Evolutionary conservation across 2,113 vertebrate species (phyloP), one percentile per base, ranked within the genome.

Genomic region (Cyprinodon variegatus): DNA sequence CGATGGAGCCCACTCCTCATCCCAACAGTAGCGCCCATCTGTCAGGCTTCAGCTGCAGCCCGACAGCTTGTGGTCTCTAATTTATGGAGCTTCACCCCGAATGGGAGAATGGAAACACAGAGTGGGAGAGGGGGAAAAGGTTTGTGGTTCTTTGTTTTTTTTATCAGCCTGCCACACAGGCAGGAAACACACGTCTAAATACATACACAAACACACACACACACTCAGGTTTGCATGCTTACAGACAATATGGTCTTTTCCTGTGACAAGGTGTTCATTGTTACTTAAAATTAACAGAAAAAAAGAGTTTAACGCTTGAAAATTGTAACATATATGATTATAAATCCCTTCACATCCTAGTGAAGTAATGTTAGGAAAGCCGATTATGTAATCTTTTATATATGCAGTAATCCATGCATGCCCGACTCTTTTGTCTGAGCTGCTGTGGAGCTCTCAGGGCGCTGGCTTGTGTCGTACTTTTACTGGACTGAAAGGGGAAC

Each of bases 401-500:
- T 2, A 45, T 20, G 69, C 11, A 78, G 50, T 88, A 87, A 94
- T 88, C 78, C 68, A 68, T 73, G 83, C 79, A 76, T 78, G 50
- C 83, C 17, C 61, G 61, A 59, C 41, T 72, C 45, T 77, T 57
- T 68, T 76, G 68, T 83, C 62, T 80, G 67, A 61, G 68, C 15
- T 64, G 62, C 74, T 84, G 86, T 50, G 71, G 74, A 53, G 60
- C 13, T 3, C 66, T 72, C 65, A 80, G 76, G 72, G 65, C 78
- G 62, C 74, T 29, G 29, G 29, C 73, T 68, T 69, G 66, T 48
- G 5, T 43, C 65, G 46, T 69, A 46, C 82, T 88, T 83, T 74
- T 75, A 68, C 74, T 3, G 43, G 76, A 63, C 82, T 73, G 86
- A 95, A 95, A 94, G 91, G 93, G 94, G 94, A 95, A 95, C 92